Evolutionary conservation across 2,797 vertebrate species (phyloP).

Genomic region (Odontamblyopus rebecca): DNA sequence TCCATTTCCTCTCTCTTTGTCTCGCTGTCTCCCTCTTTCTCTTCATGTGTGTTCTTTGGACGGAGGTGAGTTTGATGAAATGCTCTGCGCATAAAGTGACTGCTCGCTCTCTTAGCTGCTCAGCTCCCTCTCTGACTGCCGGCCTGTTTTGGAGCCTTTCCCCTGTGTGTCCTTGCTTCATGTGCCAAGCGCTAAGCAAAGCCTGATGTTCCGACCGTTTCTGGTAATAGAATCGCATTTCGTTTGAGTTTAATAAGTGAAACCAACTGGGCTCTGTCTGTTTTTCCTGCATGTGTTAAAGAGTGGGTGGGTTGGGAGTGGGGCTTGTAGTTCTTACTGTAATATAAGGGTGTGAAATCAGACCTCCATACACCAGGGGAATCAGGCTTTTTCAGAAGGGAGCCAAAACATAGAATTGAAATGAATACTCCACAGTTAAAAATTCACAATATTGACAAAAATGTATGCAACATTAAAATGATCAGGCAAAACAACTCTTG

Average conservation of each 20-base stretch:
- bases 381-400: not conserved
- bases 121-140: slow-evolving; percentile 57
- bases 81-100: slow-evolving; percentile 47
- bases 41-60: slow-evolving; percentile 9
- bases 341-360: slow-evolving; percentile 17
- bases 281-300: slow-evolving; percentile 28
- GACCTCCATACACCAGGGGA: not conserved
- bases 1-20: too few species aligned
- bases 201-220: slow-evolving; percentile 69
- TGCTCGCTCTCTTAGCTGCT: slow-evolving; percentile 57
- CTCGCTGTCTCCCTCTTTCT: not conserved
- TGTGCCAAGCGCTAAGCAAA: slow-evolving; percentile 68
- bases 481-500: too few species aligned
- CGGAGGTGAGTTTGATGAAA: slow-evolving; percentile 38
- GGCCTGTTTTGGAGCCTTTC: slow-evolving; percentile 55
- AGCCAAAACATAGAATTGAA: too few species aligned
- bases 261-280: slow-evolving; percentile 61
- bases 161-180: slow-evolving; percentile 39
- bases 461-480: too few species aligned
- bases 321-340: slow-evolving; percentile 18
- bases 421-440: too few species aligned
- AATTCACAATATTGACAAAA: too few species aligned
- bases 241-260: slow-evolving; percentile 71
- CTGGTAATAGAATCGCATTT: slow-evolving; percentile 74
- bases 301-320: slow-evolving; percentile 28